Conservation (phyloP, 2,888 invertebrate species). For the Microctonus hyperodae region DNA sequence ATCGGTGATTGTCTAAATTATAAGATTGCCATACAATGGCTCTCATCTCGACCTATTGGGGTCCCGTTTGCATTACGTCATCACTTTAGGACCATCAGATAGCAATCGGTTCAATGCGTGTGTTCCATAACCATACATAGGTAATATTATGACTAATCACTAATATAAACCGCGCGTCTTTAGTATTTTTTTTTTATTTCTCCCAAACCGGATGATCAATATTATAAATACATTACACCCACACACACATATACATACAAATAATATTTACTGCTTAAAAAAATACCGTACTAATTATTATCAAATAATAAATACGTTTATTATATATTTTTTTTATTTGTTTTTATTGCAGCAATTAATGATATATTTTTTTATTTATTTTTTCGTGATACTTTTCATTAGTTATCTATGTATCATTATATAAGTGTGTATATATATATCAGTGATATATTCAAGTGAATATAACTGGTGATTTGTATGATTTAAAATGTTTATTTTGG, state of each 20-base stretch:
- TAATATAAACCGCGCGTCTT: neutral
- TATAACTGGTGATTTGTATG: neutral
- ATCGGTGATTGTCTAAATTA: constrained; percentile 65
- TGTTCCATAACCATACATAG: constrained; percentile 2
- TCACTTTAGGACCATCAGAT: constrained; percentile 59
- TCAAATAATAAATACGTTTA: too few relatives aligned
- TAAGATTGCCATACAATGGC: constrained; percentile 65
- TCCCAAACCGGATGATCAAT: neutral
- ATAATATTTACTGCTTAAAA: neutral
- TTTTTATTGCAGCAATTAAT: too few relatives aligned
- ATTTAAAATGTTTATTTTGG: neutral
- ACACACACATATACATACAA: too few relatives aligned
- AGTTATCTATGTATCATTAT: too few relatives aligned
- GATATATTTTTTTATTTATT: too few relatives aligned
- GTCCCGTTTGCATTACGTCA: constrained; percentile 63
- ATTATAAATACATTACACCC: too few relatives aligned
- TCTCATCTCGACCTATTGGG: constrained; percentile 64
- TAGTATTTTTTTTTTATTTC: neutral
- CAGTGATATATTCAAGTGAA: neutral
- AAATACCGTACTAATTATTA: too few relatives aligned
- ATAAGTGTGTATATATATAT: neutral
- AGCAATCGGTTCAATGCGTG: constrained; percentile 34
- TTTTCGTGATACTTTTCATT: too few relatives aligned
- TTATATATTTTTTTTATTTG: too few relatives aligned
- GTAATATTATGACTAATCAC: constrained; percentile 9